These are phyloP conservation scores for Rhagonycha lutea DNA, from an alignment of 2,888 invertebrate species.

Conservation along the genomic window DNA sequence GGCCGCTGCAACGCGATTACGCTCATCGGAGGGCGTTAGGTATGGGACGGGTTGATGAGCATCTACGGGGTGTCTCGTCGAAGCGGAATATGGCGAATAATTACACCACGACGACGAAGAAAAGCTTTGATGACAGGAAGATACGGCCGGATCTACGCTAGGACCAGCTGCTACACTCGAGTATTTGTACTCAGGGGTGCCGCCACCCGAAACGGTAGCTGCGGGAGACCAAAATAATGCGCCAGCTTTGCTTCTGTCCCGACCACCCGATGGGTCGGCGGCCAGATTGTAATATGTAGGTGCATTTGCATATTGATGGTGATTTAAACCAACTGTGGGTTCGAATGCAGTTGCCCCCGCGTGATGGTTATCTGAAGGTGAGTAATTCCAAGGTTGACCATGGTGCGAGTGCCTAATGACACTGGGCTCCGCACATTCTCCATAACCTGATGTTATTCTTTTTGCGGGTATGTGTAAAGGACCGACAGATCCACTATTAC, in stretches of 20 bases:
- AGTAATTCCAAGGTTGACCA: conserved; percentile 73
- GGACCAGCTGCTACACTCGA: conserved; percentile 57
- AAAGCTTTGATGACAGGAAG: conserved; percentile 72
- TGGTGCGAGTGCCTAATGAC: conserved; percentile 77
- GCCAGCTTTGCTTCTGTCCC: conserved; percentile 62
- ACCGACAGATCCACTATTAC: conserved; percentile 72
- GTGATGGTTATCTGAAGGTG: conserved; percentile 64
- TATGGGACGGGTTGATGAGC: conserved; percentile 67
- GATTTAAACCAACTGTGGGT: conserved; percentile 63
- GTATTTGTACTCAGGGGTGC: conserved; percentile 66
- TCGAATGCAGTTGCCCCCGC: conserved; percentile 59
- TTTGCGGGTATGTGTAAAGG: conserved; percentile 90
- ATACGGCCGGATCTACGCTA: conserved; percentile 59
- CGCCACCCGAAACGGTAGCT: conserved; percentile 60
- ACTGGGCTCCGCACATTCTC: conserved; percentile 64
- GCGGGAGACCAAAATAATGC: conserved; percentile 71
- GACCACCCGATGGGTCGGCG: conserved; percentile 64
- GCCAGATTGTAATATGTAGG: conserved; percentile 79
- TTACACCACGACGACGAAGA: conserved; percentile 75
- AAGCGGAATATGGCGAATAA: conserved; percentile 66
- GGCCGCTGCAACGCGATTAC: conserved; percentile 65
- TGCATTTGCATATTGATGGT: conserved; percentile 71
- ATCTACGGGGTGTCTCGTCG: conserved; percentile 65
- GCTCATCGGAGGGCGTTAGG: conserved; percentile 70
- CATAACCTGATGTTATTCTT: conserved; percentile 63